Percentiles rank a stretch among this genome's conserved stretches.
These are phyloP conservation scores for Thalassaphorura encarpata DNA, from an alignment of 1,140 invertebrate species.

Conservation along the genomic window DNA sequence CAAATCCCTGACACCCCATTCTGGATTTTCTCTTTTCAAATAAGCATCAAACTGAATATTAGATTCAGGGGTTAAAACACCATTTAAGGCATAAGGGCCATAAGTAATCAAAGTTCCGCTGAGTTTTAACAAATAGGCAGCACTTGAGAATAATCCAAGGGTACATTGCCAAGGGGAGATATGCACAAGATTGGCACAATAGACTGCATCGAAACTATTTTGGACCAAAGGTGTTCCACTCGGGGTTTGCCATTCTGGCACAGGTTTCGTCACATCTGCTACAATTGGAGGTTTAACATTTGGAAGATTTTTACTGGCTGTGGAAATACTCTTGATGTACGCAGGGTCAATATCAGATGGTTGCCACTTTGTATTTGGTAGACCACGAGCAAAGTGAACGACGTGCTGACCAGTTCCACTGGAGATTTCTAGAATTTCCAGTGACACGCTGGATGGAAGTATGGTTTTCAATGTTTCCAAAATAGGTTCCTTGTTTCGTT, in stretches of 20 bases:
- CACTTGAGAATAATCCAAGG: slow-evolving; percentile 58
- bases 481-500: slow-evolving; percentile 68
- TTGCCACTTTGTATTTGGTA: slow-evolving; percentile 62
- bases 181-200: slow-evolving; percentile 79
- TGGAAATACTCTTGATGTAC: slow-evolving; percentile 56
- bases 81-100: slow-evolving; percentile 67
- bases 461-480: slow-evolving; percentile 54
- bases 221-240: slow-evolving; percentile 11
- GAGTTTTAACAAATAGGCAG: slow-evolving; percentile 54
- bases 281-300: slow-evolving; percentile 57
- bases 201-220: slow-evolving; percentile 60
- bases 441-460: slow-evolving; percentile 39
- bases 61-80: slow-evolving; percentile 62
- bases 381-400: slow-evolving; percentile 59
- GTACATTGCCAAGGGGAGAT: slow-evolving; percentile 59
- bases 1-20: slow-evolving; percentile 71
- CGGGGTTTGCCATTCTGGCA: slow-evolving; percentile 41
- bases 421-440: slow-evolving; percentile 57
- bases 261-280: slow-evolving; percentile 54
- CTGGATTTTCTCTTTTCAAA: slow-evolving; percentile 50
- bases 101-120: slow-evolving; percentile 67
- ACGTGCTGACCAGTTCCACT: slow-evolving; percentile 73
- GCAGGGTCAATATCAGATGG: slow-evolving; percentile 59
- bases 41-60: slow-evolving; percentile 67
- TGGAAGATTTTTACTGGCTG: slow-evolving; percentile 43